Percentiles rank a stretch among this genome's conserved stretches.
These are phyloP conservation scores for Choloepus hoffmanni DNA, from an alignment of 2,113 vertebrate species.

Conservation along the genomic window DNA sequence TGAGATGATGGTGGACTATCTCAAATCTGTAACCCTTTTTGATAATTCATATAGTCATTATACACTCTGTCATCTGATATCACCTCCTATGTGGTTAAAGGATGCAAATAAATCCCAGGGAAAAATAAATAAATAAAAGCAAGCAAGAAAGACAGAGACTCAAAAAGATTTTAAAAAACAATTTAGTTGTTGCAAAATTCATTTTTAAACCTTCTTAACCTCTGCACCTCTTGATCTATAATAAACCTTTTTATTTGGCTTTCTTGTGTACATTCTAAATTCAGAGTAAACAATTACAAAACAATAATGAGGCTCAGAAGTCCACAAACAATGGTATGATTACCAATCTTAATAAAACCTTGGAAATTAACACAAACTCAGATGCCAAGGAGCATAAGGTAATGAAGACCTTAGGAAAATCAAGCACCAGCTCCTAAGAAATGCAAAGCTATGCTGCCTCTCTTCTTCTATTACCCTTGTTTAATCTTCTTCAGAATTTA, in stretches of 20 bases:
- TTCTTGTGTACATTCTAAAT: constrained; percentile 42
- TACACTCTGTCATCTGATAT: not conserved
- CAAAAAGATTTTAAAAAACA: not conserved
- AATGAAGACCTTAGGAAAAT: constrained; percentile 40
- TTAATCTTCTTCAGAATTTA: constrained; percentile 45
- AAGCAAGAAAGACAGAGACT: not conserved
- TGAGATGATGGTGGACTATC: not conserved
- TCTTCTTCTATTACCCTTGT: not conserved
- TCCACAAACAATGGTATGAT: constrained; percentile 51
- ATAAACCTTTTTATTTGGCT: constrained; percentile 22
- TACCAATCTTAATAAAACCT: constrained; percentile 57
- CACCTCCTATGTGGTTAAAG: not conserved
- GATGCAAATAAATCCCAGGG: not conserved
- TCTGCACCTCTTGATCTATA: constrained; percentile 10
- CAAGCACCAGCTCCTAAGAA: not conserved
- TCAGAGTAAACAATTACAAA: constrained; percentile 50
- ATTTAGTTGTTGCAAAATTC: not conserved
- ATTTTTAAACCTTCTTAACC: constrained; percentile 4
- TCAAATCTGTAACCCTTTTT: not conserved
- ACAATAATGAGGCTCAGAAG: constrained; percentile 55
- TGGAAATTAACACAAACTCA: not conserved
- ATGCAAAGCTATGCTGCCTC: not conserved
- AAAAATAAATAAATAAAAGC: not conserved
- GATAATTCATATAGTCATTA: not conserved
- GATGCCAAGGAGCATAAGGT: constrained; percentile 28